Percentiles rank a stretch among this genome's conserved stretches.
Evolutionary conservation across 2,888 invertebrate species (phyloP).

Genomic region (Drosophila rubida): DNA sequence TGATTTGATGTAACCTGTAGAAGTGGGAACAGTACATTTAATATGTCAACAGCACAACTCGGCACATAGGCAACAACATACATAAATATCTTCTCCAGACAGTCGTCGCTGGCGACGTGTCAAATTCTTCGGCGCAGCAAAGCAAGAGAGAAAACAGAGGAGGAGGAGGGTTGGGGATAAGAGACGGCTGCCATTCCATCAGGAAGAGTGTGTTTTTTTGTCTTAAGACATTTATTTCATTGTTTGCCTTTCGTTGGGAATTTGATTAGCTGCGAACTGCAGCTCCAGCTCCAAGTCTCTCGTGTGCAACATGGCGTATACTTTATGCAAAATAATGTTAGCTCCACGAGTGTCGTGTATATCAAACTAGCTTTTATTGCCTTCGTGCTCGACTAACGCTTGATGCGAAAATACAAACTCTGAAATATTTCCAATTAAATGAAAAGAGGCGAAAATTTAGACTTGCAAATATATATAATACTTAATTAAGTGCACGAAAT

Average conservation of each 20-base stretch:
- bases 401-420: slow-evolving; percentile 6
- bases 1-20: slow-evolving; percentile 70
- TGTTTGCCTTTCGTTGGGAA: slow-evolving; percentile 58
- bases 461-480: too few species aligned
- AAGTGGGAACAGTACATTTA: slow-evolving; percentile 47
- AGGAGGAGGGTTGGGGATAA: neutral
- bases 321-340: slow-evolving; percentile 49
- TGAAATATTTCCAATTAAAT: too few species aligned
- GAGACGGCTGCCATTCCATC: slow-evolving; percentile 27
- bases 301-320: slow-evolving; percentile 40
- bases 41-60: slow-evolving; percentile 48
- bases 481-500: too few species aligned
- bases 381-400: neutral
- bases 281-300: slow-evolving; percentile 1
- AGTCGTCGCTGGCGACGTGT: slow-evolving; percentile 18
- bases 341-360: slow-evolving; percentile 19
- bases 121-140: slow-evolving; percentile 19
- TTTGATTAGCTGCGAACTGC: slow-evolving; percentile 56
- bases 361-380: slow-evolving; percentile 24
- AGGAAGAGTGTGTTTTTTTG: slow-evolving; percentile 36
- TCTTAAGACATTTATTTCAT: slow-evolving; percentile 53
- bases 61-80: slow-evolving; percentile 23
- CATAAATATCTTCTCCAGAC: slow-evolving; percentile 2
- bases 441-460: too few species aligned
- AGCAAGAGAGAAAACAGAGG: neutral